Conservation (phyloP, 2,113 vertebrate species). For the Gopherus flavomarginatus region DNA sequence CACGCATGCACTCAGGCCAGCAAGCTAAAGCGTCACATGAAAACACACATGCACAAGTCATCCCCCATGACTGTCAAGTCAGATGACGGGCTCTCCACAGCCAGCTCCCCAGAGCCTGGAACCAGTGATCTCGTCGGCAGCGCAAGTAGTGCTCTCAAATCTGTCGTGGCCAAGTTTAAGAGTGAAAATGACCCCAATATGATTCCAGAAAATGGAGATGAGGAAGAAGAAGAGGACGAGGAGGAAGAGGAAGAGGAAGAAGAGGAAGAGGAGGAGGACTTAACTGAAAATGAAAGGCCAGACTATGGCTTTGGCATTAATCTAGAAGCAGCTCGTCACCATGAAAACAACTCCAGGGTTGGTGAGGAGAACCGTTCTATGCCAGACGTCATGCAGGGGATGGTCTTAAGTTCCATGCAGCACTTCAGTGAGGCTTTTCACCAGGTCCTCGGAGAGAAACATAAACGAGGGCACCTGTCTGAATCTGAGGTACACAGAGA, state of each 20-base stretch:
- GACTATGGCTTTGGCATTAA: constrained; percentile 95
- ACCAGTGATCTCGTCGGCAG: constrained; percentile 96
- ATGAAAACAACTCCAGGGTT: constrained; percentile 88
- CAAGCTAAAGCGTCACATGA: constrained; percentile 99
- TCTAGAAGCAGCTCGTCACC: constrained; percentile 92
- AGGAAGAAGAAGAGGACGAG: constrained; percentile 97
- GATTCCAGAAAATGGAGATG: constrained; percentile 93
- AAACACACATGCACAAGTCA: constrained; percentile 99
- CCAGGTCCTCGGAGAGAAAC: constrained; percentile 89
- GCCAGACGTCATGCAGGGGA: constrained; percentile 96
- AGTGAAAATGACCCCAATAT: constrained; percentile 90
- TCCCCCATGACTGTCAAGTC: constrained; percentile 97
- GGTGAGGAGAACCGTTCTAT: constrained; percentile 89
- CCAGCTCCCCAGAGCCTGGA: constrained; percentile 97
- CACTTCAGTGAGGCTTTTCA: constrained; percentile 98
- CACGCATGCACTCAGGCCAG: constrained; percentile 99
- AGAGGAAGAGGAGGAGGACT: constrained; percentile 92
- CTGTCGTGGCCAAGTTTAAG: constrained; percentile 98
- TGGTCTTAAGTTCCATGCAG: constrained; percentile 98
- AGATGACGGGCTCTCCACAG: constrained; percentile 94
- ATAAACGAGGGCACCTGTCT: constrained; percentile 93
- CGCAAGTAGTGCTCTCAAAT: constrained; percentile 96
- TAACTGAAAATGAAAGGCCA: constrained; percentile 86
- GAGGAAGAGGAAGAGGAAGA: constrained; percentile 98
- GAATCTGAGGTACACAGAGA: constrained; percentile 94